phyloP scores from a whole-genome alignment of 1,140 invertebrate species.

The Drosophila mayri region DNA sequence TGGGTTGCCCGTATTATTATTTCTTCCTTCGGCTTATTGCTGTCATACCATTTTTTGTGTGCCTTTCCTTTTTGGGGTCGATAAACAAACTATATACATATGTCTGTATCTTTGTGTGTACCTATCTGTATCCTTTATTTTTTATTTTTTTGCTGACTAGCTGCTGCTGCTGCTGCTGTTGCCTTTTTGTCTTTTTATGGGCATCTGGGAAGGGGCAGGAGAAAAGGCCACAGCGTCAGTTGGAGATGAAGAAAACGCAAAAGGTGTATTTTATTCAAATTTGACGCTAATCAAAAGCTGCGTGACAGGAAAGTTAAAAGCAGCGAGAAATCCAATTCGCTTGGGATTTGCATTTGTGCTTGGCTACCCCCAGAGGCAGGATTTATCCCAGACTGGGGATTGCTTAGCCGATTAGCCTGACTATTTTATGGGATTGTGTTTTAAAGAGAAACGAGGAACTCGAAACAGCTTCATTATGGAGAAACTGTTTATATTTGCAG shows the following conservation, averaged over 20 bases:
- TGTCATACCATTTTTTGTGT: constrained; percentile 23
- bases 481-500: background rate
- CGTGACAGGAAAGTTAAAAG: constrained; percentile 66
- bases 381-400: constrained; percentile 38
- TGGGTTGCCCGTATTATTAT: constrained; percentile 7
- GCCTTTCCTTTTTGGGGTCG: constrained; percentile 46
- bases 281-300: constrained; percentile 76
- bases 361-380: constrained; percentile 22
- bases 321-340: constrained; percentile 38
- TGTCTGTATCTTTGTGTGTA: constrained; percentile 25
- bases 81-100: constrained; percentile 54
- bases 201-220: constrained; percentile 1
- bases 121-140: constrained; percentile 35
- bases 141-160: constrained; percentile 70
- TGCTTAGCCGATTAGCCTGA: constrained; percentile 30
- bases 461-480: constrained; percentile 8
- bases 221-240: background rate
- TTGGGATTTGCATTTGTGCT: constrained; percentile 27
- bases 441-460: constrained; percentile 6
- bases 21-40: constrained; percentile 31
- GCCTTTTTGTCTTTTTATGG: constrained; percentile 62
- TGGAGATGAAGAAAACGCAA: constrained; percentile 9
- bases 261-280: constrained; percentile 82
- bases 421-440: constrained; percentile 32
- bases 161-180: constrained; percentile 17